Conservation (phyloP, 1,140 invertebrate species). For the Platyura marginata region DNA sequence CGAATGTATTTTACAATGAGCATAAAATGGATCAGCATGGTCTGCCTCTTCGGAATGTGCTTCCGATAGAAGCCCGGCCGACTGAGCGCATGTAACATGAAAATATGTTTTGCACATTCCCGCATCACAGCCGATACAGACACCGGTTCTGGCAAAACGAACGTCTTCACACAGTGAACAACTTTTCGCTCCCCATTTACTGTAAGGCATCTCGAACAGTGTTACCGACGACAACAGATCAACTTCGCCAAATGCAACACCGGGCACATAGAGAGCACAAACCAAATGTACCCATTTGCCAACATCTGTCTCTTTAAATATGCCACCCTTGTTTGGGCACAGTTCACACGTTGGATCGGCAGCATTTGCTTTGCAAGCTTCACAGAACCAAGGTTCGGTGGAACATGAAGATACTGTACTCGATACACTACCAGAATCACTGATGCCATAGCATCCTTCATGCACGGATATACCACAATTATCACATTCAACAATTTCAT, state of each 20-base stretch:
- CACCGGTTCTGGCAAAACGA: slow-evolving; percentile 72
- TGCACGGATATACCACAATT: slow-evolving; percentile 89
- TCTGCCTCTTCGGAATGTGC: slow-evolving; percentile 84
- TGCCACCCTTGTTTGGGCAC: slow-evolving; percentile 75
- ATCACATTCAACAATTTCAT: slow-evolving; percentile 96
- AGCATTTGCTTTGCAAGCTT: slow-evolving; percentile 86
- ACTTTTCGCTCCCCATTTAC: slow-evolving; percentile 79
- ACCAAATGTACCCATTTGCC: slow-evolving; percentile 96
- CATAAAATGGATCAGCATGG: slow-evolving; percentile 93
- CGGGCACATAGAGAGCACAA: slow-evolving; percentile 89
- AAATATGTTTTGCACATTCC: slow-evolving; percentile 95
- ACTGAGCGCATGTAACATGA: slow-evolving; percentile 94
- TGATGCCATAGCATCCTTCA: slow-evolving; percentile 94
- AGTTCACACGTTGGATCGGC: slow-evolving; percentile 72
- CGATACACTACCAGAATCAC: slow-evolving; percentile 75
- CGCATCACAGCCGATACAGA: slow-evolving; percentile 92
- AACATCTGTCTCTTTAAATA: slow-evolving; percentile 92
- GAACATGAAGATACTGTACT: slow-evolving; percentile 81
- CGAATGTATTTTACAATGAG: slow-evolving; percentile 85
- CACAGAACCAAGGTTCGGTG: slow-evolving; percentile 96
- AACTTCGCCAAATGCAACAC: slow-evolving; percentile 93
- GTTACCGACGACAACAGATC: slow-evolving; percentile 71
- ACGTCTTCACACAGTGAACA: slow-evolving; percentile 78
- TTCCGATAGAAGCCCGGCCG: slow-evolving; percentile 80
- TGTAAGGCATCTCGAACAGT: slow-evolving; percentile 90